These are phyloP conservation scores for Helobdella robusta DNA, from an alignment of 2,888 invertebrate genomes.

Conservation along the genomic window DNA sequence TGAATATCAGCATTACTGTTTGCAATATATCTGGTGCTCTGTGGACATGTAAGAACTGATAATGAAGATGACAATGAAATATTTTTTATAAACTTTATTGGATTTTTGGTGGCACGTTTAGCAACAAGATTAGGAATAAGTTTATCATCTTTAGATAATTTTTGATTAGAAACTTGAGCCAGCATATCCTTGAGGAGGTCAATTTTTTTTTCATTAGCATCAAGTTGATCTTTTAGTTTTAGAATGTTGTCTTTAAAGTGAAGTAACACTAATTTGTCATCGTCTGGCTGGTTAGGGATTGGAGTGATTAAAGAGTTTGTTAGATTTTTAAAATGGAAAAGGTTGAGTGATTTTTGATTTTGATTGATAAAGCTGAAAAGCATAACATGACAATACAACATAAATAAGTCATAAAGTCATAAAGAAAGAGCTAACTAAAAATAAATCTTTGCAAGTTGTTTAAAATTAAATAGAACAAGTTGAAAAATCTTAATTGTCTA, in stretches of 20 bases:
- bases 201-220: constrained; percentile 19
- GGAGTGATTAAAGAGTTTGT: no score
- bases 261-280: constrained; percentile 4
- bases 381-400: no score
- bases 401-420: no score
- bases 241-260: constrained; percentile 20
- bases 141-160: background rate
- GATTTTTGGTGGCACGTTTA: no score
- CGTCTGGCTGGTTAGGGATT: background rate
- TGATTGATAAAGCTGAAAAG: no score
- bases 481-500: no score
- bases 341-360: no score
- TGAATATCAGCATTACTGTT: background rate
- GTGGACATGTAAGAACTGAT: background rate
- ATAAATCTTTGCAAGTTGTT: no score
- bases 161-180: background rate
- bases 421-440: no score
- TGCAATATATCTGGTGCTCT: background rate
- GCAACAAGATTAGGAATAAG: background rate
- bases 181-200: background rate
- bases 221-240: constrained; percentile 11
- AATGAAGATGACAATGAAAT: no score
- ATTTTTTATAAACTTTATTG: no score
- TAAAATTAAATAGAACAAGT: no score
- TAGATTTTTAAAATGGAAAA: background rate